Evolutionary conservation across 1,140 invertebrate species (phyloP), one percentile per base, ranked within the genome.

Genomic region (Thaumetopoea pityocampa): DNA sequence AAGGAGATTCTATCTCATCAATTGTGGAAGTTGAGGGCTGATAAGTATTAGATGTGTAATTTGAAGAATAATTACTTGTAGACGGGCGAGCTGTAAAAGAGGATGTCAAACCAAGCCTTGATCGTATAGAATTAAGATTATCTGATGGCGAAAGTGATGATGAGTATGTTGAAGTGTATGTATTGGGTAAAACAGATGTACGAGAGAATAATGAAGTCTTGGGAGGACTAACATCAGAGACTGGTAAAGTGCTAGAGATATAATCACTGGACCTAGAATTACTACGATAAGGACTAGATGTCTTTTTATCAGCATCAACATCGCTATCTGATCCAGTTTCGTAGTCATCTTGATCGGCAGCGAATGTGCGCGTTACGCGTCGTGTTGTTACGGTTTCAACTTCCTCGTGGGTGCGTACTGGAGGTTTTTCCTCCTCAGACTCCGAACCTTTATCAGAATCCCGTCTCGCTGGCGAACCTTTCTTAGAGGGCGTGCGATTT

Each of bases 1-100:
- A 92, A 22, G 90, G 90, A 47, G 89, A 90, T 62, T 91, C 88
- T 27, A 80, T 76, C 53, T 85, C 82, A 56, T 85, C 79, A 10
- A 66, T 53, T 19, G 64, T 58, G 12, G 70, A 76, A 10, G 70
- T 71, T 5, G 68, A 62, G 2, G 77, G 68, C 32, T 73, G 76
- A 36, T 74, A 81, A 50, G 57, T 67, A 48, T 37, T 76, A n/a
- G 69, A 49, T 17, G 69, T 36, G 33, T 59, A 81, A 16, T 24
- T 70, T 14, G 72, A 69, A 5, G 59, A 65, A 22, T 73, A 82
- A 41, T 34, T 66, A 44, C 64, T 68, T 1, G 52, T 29, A 8
- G 70, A 56, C 0, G 77, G 68, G 29, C 67, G 58, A 30, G 81
- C 78, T 7, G 55, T 62, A 28, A 80, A 38, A 2, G 70, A 62